phyloP scores from a whole-genome alignment of 92 coral and sea anemone species.

The Virgularia gustaviana region DNA sequence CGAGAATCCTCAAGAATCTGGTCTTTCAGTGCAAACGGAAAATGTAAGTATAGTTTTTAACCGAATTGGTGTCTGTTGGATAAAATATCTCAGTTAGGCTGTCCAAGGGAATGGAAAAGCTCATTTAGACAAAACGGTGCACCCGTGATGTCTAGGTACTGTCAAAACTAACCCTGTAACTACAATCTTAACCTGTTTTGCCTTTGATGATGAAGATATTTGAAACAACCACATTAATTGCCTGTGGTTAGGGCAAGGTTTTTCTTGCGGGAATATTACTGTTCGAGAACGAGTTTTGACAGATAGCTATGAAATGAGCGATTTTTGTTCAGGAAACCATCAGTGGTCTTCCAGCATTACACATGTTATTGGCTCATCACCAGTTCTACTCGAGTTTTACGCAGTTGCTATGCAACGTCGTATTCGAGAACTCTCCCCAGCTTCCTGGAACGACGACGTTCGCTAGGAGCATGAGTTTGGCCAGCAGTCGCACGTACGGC shows the following conservation, averaged over 20 bases:
- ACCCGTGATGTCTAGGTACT: too few relatives aligned
- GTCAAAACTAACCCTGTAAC: too few relatives aligned
- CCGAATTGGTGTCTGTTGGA: too few relatives aligned
- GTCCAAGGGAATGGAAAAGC: too few relatives aligned
- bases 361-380: slow-evolving; percentile 69
- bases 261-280: too few relatives aligned
- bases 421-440: slow-evolving; percentile 31
- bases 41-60: slow-evolving; percentile 19
- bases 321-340: slow-evolving; percentile 50
- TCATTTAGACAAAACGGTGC: too few relatives aligned
- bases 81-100: too few relatives aligned
- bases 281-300: neutral
- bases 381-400: slow-evolving; percentile 69
- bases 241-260: too few relatives aligned
- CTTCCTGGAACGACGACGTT: slow-evolving; percentile 60
- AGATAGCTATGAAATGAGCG: neutral
- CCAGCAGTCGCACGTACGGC: slow-evolving; percentile 69
- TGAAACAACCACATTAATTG: too few relatives aligned
- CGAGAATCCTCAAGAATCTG: slow-evolving; percentile 5
- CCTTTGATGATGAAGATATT: too few relatives aligned
- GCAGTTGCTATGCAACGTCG: slow-evolving; percentile 54
- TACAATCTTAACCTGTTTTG: too few relatives aligned
- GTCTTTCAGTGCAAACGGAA: slow-evolving; percentile 33
- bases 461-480: slow-evolving; percentile 83
- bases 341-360: slow-evolving; percentile 50